phyloP scores from a whole-genome alignment of 1,140 invertebrate genomes.

The Papilio machaon region DNA sequence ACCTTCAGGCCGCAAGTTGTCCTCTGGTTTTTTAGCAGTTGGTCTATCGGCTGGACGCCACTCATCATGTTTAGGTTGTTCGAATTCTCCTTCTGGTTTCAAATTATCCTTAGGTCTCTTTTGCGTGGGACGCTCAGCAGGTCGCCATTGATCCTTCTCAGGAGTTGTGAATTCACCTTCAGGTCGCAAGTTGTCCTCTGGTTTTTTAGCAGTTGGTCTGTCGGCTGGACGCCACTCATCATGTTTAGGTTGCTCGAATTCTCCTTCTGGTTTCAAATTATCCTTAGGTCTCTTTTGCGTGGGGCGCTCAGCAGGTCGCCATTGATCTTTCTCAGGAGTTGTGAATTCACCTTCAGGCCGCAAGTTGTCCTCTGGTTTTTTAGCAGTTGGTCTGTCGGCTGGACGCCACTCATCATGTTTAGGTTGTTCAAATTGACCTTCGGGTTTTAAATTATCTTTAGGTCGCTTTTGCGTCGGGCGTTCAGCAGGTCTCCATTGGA shows the following conservation, averaged over 20 bases:
- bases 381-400: conserved; percentile 74
- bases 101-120: conserved; percentile 81
- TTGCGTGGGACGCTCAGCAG: conserved; percentile 71
- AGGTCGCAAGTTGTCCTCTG: conserved; percentile 83
- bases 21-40: conserved; percentile 81
- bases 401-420: conserved; percentile 70
- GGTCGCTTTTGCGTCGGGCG: conserved; percentile 66
- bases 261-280: conserved; percentile 82
- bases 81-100: conserved; percentile 85
- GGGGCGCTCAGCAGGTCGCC: conserved; percentile 68
- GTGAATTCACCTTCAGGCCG: conserved; percentile 83
- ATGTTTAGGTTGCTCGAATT: conserved; percentile 76
- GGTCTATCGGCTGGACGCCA: conserved; percentile 68
- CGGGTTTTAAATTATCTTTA: conserved; percentile 81
- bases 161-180: conserved; percentile 87
- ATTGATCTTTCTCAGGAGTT: conserved; percentile 74
- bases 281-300: conserved; percentile 75
- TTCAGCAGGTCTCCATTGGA: conserved; percentile 78
- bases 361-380: conserved; percentile 82
- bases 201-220: conserved; percentile 66
- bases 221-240: conserved; percentile 76
- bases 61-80: conserved; percentile 74
- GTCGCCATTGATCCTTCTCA: conserved; percentile 72
- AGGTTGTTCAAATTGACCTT: conserved; percentile 82
- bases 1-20: conserved; percentile 84